These are phyloP conservation scores for Chloroclystis v-ata DNA, from an alignment of 2,888 invertebrate species.

Conservation along the genomic window DNA sequence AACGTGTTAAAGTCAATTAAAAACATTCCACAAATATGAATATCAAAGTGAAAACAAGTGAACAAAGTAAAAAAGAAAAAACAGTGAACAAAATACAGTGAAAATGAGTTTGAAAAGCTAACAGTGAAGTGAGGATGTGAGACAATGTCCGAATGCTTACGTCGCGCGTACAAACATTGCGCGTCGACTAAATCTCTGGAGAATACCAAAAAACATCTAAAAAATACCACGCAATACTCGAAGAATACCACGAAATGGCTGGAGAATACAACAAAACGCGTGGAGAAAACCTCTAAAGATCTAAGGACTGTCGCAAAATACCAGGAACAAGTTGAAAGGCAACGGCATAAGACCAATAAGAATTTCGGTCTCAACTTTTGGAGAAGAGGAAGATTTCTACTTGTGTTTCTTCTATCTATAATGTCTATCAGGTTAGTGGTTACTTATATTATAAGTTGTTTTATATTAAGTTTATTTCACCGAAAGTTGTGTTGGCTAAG, in stretches of 20 bases:
- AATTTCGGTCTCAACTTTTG: constrained; percentile 6
- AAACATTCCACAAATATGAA: not conserved
- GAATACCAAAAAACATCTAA: not conserved
- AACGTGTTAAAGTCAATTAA: not conserved
- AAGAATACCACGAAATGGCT: not conserved
- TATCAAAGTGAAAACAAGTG: not conserved
- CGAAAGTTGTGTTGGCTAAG: not conserved
- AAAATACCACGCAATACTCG: not conserved
- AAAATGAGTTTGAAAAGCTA: constrained; percentile 8
- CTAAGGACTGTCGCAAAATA: not conserved
- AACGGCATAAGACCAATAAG: not conserved
- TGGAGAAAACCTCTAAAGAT: not conserved
- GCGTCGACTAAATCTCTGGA: not conserved
- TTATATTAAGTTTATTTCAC: too few relatives aligned
- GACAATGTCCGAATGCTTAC: constrained; percentile 65
- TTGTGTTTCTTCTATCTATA: constrained; percentile 41
- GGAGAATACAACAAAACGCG: not conserved
- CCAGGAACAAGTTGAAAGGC: not conserved
- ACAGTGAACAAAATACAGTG: constrained; percentile 5
- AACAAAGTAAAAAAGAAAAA: constrained; percentile 1
- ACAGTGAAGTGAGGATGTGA: constrained; percentile 55
- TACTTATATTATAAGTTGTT: not conserved
- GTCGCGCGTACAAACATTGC: constrained; percentile 48
- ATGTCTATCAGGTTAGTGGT: constrained; percentile 49
- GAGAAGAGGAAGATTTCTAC: constrained; percentile 19